Conservation (phyloP, 37 sponge, comb jelly and placozoan genomes). For the Axinella damicornis region DNA sequence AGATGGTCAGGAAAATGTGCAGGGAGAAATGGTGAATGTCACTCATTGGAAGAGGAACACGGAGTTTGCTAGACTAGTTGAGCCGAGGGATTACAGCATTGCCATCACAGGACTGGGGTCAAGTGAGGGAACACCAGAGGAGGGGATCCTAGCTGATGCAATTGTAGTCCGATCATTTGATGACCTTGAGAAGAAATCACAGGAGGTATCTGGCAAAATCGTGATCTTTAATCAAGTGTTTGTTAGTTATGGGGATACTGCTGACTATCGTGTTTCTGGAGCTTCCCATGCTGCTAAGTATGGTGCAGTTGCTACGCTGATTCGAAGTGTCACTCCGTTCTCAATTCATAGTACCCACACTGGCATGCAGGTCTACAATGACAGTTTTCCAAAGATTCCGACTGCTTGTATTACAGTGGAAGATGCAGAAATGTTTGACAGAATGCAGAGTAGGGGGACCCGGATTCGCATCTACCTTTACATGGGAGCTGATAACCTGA, state of each 20-base stretch:
- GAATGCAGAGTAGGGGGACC: constrained; percentile 50
- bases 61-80: constrained; percentile 60
- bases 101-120: constrained; percentile 56
- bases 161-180: constrained; percentile 72
- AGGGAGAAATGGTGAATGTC: constrained; percentile 68
- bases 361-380: constrained; percentile 44
- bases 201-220: constrained; percentile 55
- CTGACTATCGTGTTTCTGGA: constrained; percentile 39
- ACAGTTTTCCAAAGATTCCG: constrained; percentile 50
- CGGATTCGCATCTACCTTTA: constrained; percentile 40
- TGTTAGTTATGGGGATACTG: constrained; percentile 41
- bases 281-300: constrained; percentile 61
- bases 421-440: constrained; percentile 75
- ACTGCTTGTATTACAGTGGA: constrained; percentile 80
- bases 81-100: constrained; percentile 44
- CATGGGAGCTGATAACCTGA: constrained; percentile 60
- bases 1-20: constrained; percentile 75
- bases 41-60: constrained; percentile 70
- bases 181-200: constrained; percentile 29
- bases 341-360: constrained; percentile 68
- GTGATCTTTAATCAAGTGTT: constrained; percentile 65
- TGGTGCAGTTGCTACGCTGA: constrained; percentile 71
- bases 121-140: constrained; percentile 51
- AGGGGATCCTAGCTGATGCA: constrained; percentile 58
- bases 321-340: constrained; percentile 64